A percentile compares a stretch with the other conserved stretches of the same genome.
These are phyloP conservation scores for Mus spretus DNA, from an alignment of 2,797 vertebrate species.

Conservation along the genomic window DNA sequence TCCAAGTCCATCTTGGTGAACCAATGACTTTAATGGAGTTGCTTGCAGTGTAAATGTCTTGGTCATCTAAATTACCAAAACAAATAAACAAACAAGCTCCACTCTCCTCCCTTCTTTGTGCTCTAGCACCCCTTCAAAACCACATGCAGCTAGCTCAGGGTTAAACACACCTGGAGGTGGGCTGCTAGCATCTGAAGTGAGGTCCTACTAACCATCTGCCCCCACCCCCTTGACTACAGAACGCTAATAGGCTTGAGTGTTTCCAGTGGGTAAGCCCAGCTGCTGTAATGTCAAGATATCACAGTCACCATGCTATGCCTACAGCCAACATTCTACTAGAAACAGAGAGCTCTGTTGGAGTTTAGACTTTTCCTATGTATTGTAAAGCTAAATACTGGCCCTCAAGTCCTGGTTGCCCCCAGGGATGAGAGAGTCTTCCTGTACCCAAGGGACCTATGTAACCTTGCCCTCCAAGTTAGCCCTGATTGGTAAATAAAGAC, in stretches of 20 bases:
- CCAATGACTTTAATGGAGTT: background rate
- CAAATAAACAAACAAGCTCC: too few relatives aligned
- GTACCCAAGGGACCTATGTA: background rate
- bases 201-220: background rate
- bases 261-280: background rate
- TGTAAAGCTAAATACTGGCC: too few relatives aligned
- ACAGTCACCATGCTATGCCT: background rate
- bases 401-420: too few relatives aligned
- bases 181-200: background rate
- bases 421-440: too few relatives aligned
- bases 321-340: background rate
- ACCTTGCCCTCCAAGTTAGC: background rate
- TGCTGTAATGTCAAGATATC: background rate
- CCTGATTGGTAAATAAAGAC: background rate
- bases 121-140: background rate
- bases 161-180: background rate
- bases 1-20: background rate
- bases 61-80: background rate
- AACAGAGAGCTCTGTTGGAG: background rate
- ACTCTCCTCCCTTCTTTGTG: background rate
- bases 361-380: too few relatives aligned
- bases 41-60: background rate
- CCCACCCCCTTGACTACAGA: background rate
- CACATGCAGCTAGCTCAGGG: background rate
- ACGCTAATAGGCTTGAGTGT: background rate